Evolutionary conservation across 2,113 vertebrate species (phyloP), one percentile per base, ranked within the genome.

Genomic region (Seriola quinqueradiata): DNA sequence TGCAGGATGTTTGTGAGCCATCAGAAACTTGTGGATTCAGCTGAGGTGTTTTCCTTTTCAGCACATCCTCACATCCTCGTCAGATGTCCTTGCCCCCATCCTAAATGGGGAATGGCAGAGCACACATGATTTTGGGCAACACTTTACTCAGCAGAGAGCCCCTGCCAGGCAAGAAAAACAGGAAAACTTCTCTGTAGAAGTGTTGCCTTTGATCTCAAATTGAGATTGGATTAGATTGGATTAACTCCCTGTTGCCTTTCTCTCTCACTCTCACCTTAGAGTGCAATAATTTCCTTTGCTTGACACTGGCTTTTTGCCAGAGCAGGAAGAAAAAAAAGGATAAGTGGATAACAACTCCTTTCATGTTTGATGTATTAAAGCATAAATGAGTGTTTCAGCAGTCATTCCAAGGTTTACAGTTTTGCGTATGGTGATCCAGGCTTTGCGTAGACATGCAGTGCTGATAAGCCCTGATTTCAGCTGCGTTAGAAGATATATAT

Each of bases 221-320:
- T 90, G 75, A 87, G 89, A 92, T 89, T 85, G 88, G 82, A 89
- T 92, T 90, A 81, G 77, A 80, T 79, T 87, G 78, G 82, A 93
- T 92, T 90, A 84, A 60, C 73, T 83, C 70, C 42, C 70, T 75
- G 63, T 85, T 73, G 82, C 72, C 67, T 65, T 74, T 87, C 67
- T 70, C 59, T 58, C 64, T 55, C 73, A 38, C 48, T 65, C 25
- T 82, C 75, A 84, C 83, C 72, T 75, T 44, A 28, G 67, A 81
- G 77, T 58, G 68, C 44, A 79, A 77, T 75, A 4, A 58, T 84
- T 89, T 74, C 64, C 46, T 82, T 88, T 89, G 75, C 68, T 78
- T 75, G 71, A 81, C 69, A 57, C 60, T 81, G 77, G 83, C 71
- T 78, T 78, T 74, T 80, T 74, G 74, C 90, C 84, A 88, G 65